Base-by-base conservation (phyloP, 1,140 invertebrate genomes). In the Solenopsis fugax region DNA sequence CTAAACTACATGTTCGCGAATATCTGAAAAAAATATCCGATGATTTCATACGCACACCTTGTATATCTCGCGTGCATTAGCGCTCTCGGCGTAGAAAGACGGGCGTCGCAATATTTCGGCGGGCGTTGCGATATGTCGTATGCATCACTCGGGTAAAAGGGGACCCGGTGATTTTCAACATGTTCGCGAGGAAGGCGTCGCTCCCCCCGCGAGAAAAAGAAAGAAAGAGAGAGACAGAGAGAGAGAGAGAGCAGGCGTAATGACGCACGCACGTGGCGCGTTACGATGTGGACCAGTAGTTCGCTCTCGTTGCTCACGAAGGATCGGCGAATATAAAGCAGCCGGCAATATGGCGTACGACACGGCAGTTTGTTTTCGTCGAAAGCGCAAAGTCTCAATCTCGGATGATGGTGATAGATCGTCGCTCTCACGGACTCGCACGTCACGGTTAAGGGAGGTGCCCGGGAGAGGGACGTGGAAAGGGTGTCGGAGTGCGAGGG, bases 381-480 rank as follows among this genome's bases (percentile, higher is more conserved):
- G 76, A 87, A 80, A 88, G 87, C 88, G 82, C 84, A 89, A 90
- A 92, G 85, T 91, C 87, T 91, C 89, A 90, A 92, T 92, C 88
- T 92, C 86, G 41, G 48, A 67, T 92, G 91, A 92, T 90, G 89
- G 88, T 92, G 91, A 92, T 92, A 90, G 85, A 90, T 89, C 75
- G 89, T 87, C 71, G 37, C 67, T 62, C 37, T 62, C 37, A 77
- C 80, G 50, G 86, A 64, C 75, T 81, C 62, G 88, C 60, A 86
- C 64, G 76, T 65, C 37, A 50, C 65, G n/a, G 34, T 3, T 10
- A 29, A 34, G 24, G 24, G 41, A 0, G 24, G 10, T 12, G 69
- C 18, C 18, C 48, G 54, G 37, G 24, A 56, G 48, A 41, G 48
- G 13, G 60, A 64, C 37, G 50, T 0, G 2, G 24, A 86, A 50